These are phyloP conservation scores for Syngnathus rostellatus DNA, from an alignment of 2,797 vertebrate species.

Conservation along the genomic window DNA sequence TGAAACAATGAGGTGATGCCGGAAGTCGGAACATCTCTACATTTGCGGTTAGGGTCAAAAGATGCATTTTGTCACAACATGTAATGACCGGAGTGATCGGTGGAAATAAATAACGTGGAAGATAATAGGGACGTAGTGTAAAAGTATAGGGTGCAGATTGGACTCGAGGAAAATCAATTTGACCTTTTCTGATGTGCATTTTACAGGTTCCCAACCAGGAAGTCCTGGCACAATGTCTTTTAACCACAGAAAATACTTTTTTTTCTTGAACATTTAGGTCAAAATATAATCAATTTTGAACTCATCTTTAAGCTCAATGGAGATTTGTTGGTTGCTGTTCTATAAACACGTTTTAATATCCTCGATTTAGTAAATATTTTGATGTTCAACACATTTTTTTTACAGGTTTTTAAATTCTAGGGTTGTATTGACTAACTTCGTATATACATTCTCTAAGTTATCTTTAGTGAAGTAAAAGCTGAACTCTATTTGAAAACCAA, in stretches of 20 bases:
- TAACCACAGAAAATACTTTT: no score
- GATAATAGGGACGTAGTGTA: constrained; percentile 27
- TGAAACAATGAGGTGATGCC: constrained; percentile 19
- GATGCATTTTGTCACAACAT: constrained; percentile 40
- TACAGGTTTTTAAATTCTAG: background rate
- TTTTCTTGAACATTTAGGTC: no score
- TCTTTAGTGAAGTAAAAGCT: no score
- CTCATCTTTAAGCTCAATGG: background rate
- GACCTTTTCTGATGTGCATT: background rate
- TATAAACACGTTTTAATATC: no score
- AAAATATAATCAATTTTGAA: background rate
- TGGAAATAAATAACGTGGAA: constrained; percentile 40
- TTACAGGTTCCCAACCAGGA: background rate
- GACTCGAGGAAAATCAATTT: constrained; percentile 24
- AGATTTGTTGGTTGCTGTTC: no score
- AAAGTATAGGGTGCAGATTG: constrained; percentile 38
- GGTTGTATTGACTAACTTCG: no score
- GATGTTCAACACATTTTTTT: background rate
- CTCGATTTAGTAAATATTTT: no score
- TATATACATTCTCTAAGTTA: no score
- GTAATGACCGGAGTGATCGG: constrained; percentile 50
- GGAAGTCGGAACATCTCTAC: constrained; percentile 12
- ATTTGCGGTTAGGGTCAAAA: constrained; percentile 13
- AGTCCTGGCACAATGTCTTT: background rate
- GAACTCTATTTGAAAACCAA: no score